A percentile compares a stretch with the other conserved stretches of the same genome.
phyloP scores from a whole-genome alignment of 2,797 vertebrate genomes.

The Miopithecus talapoin region DNA sequence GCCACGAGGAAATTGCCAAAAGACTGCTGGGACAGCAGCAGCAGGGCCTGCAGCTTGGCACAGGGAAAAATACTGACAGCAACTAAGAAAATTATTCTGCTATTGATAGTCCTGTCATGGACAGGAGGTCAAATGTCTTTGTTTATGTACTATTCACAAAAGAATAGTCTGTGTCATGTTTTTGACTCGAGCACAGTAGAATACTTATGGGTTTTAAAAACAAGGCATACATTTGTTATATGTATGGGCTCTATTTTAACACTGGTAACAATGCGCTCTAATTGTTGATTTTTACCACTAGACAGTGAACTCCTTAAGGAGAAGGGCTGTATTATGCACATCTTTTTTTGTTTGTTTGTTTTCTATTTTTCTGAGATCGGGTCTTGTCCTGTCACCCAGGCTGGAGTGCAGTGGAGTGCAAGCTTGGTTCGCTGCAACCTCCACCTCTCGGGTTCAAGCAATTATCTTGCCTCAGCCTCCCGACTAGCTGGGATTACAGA shows the following conservation, averaged over 20 bases:
- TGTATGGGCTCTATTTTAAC: background rate
- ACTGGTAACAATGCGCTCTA: background rate
- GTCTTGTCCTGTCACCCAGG: too few species aligned
- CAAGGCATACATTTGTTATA: conserved; percentile 57
- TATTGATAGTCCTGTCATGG: conserved; percentile 49
- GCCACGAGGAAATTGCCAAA: fast-evolving
- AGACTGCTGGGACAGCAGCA: fast-evolving
- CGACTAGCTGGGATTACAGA: background rate
- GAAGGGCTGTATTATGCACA: background rate
- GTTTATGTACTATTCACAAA: conserved; percentile 57
- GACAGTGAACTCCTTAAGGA: background rate
- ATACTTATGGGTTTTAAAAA: conserved; percentile 50
- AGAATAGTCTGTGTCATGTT: conserved; percentile 46
- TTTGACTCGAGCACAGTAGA: background rate
- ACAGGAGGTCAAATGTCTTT: conserved; percentile 52
- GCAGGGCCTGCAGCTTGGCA: background rate
- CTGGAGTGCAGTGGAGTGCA: background rate
- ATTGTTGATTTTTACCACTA: conserved; percentile 11
- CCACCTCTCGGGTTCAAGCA: background rate
- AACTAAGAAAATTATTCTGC: background rate
- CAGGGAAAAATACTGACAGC: background rate
- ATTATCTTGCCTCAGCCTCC: background rate
- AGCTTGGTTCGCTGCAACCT: background rate
- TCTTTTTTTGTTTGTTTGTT: too few species aligned
- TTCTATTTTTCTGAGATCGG: too few species aligned